Conservation (phyloP, 2,113 vertebrate species). For the Callipepla squamata region DNA sequence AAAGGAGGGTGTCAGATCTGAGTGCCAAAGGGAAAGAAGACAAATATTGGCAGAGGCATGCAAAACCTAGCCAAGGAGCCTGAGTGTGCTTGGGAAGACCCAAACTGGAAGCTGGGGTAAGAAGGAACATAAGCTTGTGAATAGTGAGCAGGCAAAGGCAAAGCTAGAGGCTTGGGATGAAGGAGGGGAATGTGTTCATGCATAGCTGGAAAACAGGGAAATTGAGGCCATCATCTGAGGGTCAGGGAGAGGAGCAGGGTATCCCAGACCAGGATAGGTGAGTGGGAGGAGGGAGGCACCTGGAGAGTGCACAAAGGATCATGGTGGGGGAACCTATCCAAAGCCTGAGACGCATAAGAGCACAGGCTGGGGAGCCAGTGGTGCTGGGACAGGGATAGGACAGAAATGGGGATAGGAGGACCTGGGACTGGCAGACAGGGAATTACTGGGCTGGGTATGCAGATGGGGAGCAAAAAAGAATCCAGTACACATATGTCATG, state of each 20-base stretch:
- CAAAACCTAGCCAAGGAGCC: background rate
- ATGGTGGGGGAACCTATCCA: background rate
- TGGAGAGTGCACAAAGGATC: rapidly evolving
- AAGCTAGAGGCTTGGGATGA: background rate
- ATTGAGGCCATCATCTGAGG: background rate
- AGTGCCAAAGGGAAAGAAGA: background rate
- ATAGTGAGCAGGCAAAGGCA: background rate
- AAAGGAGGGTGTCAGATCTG: background rate
- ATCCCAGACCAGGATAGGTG: background rate
- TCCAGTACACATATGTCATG: background rate
- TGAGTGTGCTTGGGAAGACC: background rate
- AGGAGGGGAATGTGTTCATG: background rate
- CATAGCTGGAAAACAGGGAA: background rate
- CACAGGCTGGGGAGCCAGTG: background rate
- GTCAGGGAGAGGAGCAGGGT: background rate
- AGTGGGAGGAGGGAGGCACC: rapidly evolving
- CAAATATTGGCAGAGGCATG: background rate
- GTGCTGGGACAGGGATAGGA: background rate
- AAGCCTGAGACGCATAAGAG: background rate
- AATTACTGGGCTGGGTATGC: rapidly evolving
- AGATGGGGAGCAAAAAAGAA: rapidly evolving
- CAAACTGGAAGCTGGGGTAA: background rate
- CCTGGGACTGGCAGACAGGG: background rate
- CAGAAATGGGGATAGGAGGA: background rate
- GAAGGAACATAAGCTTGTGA: background rate